Conservation (phyloP, 1,140 invertebrate genomes). For the Antheraea mylitta region DNA sequence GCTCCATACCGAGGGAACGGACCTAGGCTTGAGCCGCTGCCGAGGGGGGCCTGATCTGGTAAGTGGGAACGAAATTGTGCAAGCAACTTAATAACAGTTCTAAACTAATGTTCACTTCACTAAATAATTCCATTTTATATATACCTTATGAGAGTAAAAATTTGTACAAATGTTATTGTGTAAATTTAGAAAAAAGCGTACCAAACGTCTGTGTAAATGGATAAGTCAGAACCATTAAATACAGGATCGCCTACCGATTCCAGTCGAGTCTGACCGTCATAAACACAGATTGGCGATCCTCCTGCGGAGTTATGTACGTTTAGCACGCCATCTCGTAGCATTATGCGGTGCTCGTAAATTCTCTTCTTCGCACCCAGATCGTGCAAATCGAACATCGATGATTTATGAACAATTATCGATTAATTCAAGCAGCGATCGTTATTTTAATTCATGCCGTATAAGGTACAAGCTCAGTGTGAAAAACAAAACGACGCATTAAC, state of each 20-base stretch:
- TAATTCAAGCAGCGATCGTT: slow-evolving; percentile 76
- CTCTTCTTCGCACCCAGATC: slow-evolving; percentile 66
- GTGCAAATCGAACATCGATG: slow-evolving; percentile 70
- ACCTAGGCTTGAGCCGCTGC: too few species aligned
- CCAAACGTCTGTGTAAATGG: too few species aligned
- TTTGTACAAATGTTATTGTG: too few species aligned
- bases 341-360: slow-evolving; percentile 63
- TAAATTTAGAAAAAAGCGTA: too few species aligned
- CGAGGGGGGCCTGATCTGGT: too few species aligned
- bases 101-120: too few species aligned
- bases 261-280: slow-evolving; percentile 36
- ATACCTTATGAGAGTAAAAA: too few species aligned
- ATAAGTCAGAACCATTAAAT: slow-evolving; percentile 8
- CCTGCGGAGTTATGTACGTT: slow-evolving; percentile 57
- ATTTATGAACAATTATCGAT: slow-evolving; percentile 78
- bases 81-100: too few species aligned
- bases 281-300: slow-evolving; percentile 54
- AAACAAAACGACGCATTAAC: not conserved
- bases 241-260: slow-evolving; percentile 41
- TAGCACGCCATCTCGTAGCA: slow-evolving; percentile 58
- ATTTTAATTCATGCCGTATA: slow-evolving; percentile 66
- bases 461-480: slow-evolving; percentile 5
- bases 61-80: too few species aligned
- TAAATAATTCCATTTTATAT: too few species aligned
- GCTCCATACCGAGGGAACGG: too few species aligned